Evolutionary conservation across 2,888 invertebrate genomes (phyloP).

Genomic region (Pelosia muscerda): DNA sequence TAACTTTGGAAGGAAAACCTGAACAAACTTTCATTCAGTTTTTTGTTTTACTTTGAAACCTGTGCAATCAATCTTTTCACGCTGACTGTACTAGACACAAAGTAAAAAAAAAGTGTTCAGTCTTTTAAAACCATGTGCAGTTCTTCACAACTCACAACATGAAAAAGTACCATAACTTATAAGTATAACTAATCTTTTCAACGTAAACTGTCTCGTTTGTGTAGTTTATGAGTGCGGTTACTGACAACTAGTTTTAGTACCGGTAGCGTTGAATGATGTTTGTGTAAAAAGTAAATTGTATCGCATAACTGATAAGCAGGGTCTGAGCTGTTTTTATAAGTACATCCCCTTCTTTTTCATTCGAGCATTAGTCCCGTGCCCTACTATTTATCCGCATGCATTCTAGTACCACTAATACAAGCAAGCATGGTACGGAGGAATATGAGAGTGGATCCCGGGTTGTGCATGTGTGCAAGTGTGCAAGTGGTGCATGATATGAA

Average conservation of each 20-base stretch:
- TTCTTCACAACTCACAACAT: neutral
- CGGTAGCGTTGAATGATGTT: neutral
- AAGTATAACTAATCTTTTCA: too few relatives aligned
- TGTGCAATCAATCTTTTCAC: neutral
- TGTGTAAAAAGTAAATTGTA: neutral
- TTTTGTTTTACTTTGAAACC: neutral
- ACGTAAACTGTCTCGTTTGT: conserved; percentile 6
- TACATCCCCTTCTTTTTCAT: neutral
- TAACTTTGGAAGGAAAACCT: too few relatives aligned
- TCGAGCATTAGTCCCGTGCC: neutral
- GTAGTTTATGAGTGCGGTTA: neutral
- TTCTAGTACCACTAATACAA: too few relatives aligned
- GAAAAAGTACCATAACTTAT: neutral
- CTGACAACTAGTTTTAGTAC: neutral
- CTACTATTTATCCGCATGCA: too few relatives aligned
- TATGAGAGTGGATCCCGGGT: too few relatives aligned
- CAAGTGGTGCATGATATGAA: too few relatives aligned
- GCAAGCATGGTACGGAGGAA: too few relatives aligned
- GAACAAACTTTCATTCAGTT: too few relatives aligned
- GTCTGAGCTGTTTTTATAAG: neutral
- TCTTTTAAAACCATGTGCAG: neutral
- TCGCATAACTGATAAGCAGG: neutral
- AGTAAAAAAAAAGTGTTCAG: neutral
- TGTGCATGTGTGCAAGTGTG: too few relatives aligned
- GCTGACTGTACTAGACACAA: neutral